Evolutionary conservation across 2,113 vertebrate genomes (phyloP).

Genomic region (Sceloporus undulatus): DNA sequence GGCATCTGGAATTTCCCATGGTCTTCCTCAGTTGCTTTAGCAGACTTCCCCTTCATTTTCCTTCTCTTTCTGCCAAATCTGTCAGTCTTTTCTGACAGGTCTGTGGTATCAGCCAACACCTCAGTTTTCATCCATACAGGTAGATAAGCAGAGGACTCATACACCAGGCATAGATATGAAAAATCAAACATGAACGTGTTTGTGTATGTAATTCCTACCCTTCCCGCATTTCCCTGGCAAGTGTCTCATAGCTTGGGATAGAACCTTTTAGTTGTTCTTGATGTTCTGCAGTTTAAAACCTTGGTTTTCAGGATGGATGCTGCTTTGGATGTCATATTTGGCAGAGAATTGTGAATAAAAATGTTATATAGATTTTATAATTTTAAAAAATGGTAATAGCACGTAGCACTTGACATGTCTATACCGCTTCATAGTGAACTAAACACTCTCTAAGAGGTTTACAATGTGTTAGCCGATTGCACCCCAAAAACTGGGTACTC

Average conservation of each 20-base stretch:
- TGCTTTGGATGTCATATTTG: neutral
- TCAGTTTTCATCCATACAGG: neutral
- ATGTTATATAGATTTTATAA: neutral
- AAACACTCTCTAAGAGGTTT: too few relatives aligned
- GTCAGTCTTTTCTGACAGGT: neutral
- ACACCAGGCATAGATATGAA: neutral
- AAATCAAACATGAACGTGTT: neutral
- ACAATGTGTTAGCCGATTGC: too few relatives aligned
- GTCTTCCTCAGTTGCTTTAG: neutral
- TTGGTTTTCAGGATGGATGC: neutral
- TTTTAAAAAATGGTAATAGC: neutral
- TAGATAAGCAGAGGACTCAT: neutral
- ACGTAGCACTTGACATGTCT: too few relatives aligned
- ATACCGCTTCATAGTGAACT: too few relatives aligned
- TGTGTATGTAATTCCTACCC: neutral
- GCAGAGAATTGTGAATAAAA: neutral
- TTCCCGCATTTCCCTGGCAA: neutral
- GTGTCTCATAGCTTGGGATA: neutral
- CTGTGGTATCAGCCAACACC: neutral
- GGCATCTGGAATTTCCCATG: neutral
- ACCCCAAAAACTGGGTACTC: too few relatives aligned
- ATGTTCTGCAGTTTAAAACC: neutral
- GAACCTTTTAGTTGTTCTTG: neutral
- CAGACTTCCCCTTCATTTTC: neutral
- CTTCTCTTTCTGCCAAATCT: constrained; percentile 24